These are phyloP conservation scores for Trachymyrmex septentrionalis DNA, from an alignment of 1,140 invertebrate genomes.

Conservation along the genomic window DNA sequence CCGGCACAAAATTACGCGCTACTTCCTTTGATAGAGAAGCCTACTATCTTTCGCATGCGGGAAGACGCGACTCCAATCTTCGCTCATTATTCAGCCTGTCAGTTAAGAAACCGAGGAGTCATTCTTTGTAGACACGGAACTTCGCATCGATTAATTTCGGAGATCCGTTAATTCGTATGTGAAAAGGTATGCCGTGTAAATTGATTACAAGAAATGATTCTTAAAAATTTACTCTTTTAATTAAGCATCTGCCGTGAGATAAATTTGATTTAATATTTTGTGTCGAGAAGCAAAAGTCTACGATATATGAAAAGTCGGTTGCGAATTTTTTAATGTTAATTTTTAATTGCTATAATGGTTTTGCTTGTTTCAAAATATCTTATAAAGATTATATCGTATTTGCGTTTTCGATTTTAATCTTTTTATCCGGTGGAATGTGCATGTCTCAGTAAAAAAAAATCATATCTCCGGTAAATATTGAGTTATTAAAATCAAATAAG, in stretches of 20 bases:
- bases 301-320: neutral
- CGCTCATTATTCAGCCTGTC: conserved; percentile 13
- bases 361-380: neutral
- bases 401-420: neutral
- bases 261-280: neutral
- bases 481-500: neutral
- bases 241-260: neutral
- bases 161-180: neutral
- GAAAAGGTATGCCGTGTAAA: neutral
- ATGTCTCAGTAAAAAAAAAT: neutral
- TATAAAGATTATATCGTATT: neutral
- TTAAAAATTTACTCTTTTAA: neutral
- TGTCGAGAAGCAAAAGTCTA: neutral
- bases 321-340: neutral
- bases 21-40: conserved; percentile 65
- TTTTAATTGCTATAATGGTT: neutral
- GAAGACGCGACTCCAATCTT: neutral
- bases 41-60: conserved; percentile 22
- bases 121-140: neutral
- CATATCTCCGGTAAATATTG: neutral
- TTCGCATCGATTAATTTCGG: neutral
- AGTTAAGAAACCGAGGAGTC: neutral
- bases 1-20: conserved; percentile 24
- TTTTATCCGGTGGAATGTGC: neutral
- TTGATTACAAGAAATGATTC: neutral